These are phyloP conservation scores for Dromiciops gliroides DNA, from an alignment of 2,113 vertebrate species.

Conservation along the genomic window DNA sequence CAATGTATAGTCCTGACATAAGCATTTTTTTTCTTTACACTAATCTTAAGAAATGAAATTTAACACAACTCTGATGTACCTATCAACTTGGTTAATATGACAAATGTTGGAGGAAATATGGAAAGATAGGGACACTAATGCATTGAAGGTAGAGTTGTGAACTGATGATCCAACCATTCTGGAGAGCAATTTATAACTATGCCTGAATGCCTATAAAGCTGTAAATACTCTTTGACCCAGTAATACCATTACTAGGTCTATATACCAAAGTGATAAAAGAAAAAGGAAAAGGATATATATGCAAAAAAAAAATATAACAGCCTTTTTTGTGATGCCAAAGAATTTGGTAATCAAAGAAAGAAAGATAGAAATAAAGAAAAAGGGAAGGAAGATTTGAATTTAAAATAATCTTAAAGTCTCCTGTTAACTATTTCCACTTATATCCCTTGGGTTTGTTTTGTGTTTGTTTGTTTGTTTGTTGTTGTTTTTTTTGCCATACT, in stretches of 20 bases:
- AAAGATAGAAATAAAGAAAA: neutral
- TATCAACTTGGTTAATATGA: neutral
- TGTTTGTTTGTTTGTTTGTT: too few species aligned
- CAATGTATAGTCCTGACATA: too few species aligned
- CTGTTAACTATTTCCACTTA: neutral
- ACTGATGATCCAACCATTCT: neutral
- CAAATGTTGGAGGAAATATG: neutral
- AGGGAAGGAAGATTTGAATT: too few species aligned
- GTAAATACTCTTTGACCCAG: neutral
- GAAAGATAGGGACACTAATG: neutral
- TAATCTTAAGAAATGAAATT: neutral
- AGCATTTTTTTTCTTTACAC: too few species aligned
- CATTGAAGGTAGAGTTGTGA: neutral
- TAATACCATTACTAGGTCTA: neutral
- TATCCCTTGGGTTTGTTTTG: neutral
- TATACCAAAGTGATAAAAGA: neutral
- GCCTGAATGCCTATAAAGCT: neutral
- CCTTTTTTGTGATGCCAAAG: neutral
- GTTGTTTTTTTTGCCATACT: neutral
- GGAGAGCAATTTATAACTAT: neutral
- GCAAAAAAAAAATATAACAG: neutral
- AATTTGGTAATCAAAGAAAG: neutral
- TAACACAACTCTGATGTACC: neutral
- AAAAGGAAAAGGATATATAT: neutral
- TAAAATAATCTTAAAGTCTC: neutral